Evolutionary conservation across 2,888 invertebrate species (phyloP).

Genomic region (Himalopsyche japonica): DNA sequence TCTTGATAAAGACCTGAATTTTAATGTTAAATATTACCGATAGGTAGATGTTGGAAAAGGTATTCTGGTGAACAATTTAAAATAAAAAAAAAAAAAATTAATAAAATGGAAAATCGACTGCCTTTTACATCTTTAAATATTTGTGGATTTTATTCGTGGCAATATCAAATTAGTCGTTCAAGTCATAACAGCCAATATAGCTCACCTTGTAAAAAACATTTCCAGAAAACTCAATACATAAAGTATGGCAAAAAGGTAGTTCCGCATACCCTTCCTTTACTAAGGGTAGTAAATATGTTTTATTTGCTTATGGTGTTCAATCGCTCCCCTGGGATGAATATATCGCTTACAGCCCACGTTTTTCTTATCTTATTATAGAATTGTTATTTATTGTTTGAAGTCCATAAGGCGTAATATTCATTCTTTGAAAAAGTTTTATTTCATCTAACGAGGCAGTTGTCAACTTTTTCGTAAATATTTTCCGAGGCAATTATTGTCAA

Average conservation of each 20-base stretch:
- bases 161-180: neutral
- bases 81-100: too few species aligned
- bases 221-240: neutral
- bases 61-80: too few species aligned
- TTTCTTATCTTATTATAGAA: neutral
- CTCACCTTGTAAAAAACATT: neutral
- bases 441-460: neutral
- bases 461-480: neutral
- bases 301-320: slow-evolving; percentile 26
- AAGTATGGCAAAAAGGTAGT: neutral
- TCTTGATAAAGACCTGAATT: too few species aligned
- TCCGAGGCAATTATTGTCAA: too few species aligned
- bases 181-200: neutral
- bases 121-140: too few species aligned
- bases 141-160: too few species aligned
- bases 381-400: neutral
- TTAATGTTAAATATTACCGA: too few species aligned
- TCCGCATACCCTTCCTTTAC: neutral
- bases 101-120: too few species aligned
- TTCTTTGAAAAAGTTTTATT: neutral
- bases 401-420: neutral
- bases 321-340: slow-evolving; percentile 19
- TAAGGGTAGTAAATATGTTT: slow-evolving; percentile 14
- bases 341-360: neutral
- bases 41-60: too few species aligned